These are phyloP conservation scores for Akabosia matsudoensis DNA, from an alignment of 1,140 invertebrate species.

Conservation along the genomic window DNA sequence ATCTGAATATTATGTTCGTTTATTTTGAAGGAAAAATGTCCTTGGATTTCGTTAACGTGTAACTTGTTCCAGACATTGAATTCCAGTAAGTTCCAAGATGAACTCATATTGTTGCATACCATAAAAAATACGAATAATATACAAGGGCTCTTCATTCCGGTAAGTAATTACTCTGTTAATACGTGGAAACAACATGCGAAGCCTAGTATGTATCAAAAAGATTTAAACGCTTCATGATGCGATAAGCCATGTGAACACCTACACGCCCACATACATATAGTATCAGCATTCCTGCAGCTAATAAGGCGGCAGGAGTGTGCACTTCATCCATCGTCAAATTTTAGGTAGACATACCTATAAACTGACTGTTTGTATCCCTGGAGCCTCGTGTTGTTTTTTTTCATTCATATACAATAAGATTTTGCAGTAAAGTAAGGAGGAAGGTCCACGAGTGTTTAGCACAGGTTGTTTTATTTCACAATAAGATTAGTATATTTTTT, in stretches of 20 bases:
- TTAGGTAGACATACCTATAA: too few relatives aligned
- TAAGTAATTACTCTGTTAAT: neutral
- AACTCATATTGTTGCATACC: constrained; percentile 6
- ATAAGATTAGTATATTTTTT: too few relatives aligned
- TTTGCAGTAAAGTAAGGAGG: too few relatives aligned
- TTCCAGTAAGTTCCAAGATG: neutral
- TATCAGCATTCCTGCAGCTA: neutral
- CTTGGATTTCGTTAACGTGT: neutral
- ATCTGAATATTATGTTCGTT: neutral
- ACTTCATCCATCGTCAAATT: neutral
- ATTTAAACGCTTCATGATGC: too few relatives aligned
- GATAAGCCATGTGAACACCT: neutral
- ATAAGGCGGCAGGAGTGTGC: neutral
- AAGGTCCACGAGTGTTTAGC: too few relatives aligned
- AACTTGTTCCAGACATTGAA: constrained; percentile 25
- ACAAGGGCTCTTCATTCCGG: neutral
- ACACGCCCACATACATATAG: neutral
- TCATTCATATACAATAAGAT: neutral
- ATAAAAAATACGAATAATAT: constrained; percentile 17
- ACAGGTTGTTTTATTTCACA: too few relatives aligned
- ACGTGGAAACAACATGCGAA: neutral
- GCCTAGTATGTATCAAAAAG: neutral
- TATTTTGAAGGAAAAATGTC: neutral
- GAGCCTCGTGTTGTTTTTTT: neutral
- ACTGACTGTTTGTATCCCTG: neutral